A percentile compares a stretch with the other conserved stretches of the same genome.
Evolutionary conservation across 2,888 invertebrate genomes (phyloP).

Genomic region (Phyllotreta cruciferae): DNA sequence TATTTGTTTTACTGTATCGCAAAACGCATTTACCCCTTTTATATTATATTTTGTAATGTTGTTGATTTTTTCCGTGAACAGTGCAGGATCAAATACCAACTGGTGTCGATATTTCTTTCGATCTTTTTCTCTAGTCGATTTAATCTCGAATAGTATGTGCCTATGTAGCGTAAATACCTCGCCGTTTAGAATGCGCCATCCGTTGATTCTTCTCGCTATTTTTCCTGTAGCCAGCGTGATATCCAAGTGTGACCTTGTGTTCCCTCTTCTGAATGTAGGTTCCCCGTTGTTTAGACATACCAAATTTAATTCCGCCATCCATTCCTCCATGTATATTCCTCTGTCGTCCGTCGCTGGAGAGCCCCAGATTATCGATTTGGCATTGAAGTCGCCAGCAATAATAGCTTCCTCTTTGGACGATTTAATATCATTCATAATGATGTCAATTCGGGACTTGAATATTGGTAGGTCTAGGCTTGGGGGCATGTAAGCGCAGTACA

Average conservation of each 20-base stretch:
- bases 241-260: not conserved
- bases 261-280: constrained; percentile 6
- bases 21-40: too few species aligned
- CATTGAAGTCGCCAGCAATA: constrained; percentile 18
- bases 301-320: not conserved
- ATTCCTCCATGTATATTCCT: constrained; percentile 12
- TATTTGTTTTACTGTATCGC: too few species aligned
- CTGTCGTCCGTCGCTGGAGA: constrained; percentile 12
- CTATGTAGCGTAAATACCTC: not conserved
- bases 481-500: not conserved
- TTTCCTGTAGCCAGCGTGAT: constrained; percentile 1
- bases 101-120: too few species aligned
- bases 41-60: too few species aligned
- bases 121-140: constrained; percentile 1
- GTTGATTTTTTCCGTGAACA: too few species aligned
- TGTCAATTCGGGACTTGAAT: not conserved
- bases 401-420: not conserved
- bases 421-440: not conserved
- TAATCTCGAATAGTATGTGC: not conserved
- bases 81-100: too few species aligned
- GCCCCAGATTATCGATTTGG: constrained; percentile 23
- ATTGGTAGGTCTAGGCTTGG: constrained; percentile 1
- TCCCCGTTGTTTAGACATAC: not conserved
- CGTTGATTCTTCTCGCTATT: not conserved
- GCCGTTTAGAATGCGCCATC: not conserved